Base-by-base conservation (phyloP, 2,797 vertebrate genomes). In the Esox masquinongy region DNA sequence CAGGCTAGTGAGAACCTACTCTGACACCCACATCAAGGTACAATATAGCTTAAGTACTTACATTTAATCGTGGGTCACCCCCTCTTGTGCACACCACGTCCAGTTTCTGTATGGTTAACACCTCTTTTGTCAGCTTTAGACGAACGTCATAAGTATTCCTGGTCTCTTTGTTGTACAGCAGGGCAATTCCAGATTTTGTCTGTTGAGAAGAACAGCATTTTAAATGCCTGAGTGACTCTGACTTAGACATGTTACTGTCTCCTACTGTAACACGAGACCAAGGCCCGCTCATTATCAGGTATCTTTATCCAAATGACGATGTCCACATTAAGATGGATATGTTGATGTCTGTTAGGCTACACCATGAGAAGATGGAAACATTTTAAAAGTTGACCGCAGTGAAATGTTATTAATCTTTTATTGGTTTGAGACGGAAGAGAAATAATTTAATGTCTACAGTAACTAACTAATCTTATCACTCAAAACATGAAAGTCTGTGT, bases 21-120 rank as follows among this genome's bases (percentile, higher is more conserved):
- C 77, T 12, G n/a, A 59, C 56, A 24, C 8, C 56, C n/a, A 74
- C 51, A 34, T 59, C 19, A 74, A 59, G 47, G 73, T 75, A 88
- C 43, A 47, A 47, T 47, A 47, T 79, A 83, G 77, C 71, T 77
- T 89, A 84, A 88, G 89, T 92, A 97, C 97, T 98, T 96, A 98
- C 97, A 92, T 96, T 96, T 95, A 93, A 87, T 84, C 94, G 89
- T 79, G 90, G 91, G 83, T 93, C 90, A 77, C 88, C 92, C 88
- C 94, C 95, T 80, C 87, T 92, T 50, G 95, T 91, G 88, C 95
- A 95, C 87, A 99, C 76, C 84, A 99, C 95, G 77, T 98, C 97
- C 91, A 97, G 95, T 85, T 95, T 97, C 92, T 98, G 97, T 84
- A 99, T 90, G 82, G 95, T 97, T 87, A 98, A 89, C 71, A 88